Conservation (phyloP, 2,113 vertebrate genomes). For the Aythya baeri region DNA sequence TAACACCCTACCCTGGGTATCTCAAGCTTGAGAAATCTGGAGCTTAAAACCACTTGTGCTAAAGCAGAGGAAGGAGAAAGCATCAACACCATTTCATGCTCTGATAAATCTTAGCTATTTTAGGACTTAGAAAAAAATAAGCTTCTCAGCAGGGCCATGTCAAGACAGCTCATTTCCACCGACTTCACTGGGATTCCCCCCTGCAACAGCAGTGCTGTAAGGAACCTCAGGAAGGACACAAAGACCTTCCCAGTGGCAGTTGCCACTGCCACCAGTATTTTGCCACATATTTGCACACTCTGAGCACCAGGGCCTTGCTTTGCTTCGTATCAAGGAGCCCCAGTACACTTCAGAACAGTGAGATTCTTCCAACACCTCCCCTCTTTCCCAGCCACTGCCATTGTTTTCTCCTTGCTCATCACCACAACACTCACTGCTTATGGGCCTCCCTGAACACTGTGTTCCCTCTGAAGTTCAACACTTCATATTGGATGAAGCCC, state of each 20-base stretch:
- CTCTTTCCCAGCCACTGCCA: background rate
- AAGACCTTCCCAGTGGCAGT: background rate
- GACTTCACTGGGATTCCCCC: background rate
- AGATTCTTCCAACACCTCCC: background rate
- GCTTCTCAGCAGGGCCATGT: background rate
- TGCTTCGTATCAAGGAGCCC: background rate
- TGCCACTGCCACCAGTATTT: fast-evolving
- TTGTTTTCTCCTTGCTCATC: background rate
- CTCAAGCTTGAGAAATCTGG: fast-evolving
- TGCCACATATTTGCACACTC: fast-evolving
- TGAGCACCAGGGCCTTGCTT: background rate
- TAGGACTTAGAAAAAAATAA: background rate
- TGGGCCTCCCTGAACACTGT: background rate
- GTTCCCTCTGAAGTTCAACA: background rate
- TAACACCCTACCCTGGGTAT: fast-evolving
- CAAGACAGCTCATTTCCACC: background rate
- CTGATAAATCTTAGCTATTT: background rate
- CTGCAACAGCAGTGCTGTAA: background rate
- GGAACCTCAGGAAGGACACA: background rate
- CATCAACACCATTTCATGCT: background rate
- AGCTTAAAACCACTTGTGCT: background rate
- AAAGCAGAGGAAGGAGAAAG: background rate
- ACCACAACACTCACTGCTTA: fast-evolving
- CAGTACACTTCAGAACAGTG: background rate
- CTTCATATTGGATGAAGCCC: background rate